Base-by-base conservation (phyloP, 2,113 vertebrate species). In the Danionella cerebrum region DNA sequence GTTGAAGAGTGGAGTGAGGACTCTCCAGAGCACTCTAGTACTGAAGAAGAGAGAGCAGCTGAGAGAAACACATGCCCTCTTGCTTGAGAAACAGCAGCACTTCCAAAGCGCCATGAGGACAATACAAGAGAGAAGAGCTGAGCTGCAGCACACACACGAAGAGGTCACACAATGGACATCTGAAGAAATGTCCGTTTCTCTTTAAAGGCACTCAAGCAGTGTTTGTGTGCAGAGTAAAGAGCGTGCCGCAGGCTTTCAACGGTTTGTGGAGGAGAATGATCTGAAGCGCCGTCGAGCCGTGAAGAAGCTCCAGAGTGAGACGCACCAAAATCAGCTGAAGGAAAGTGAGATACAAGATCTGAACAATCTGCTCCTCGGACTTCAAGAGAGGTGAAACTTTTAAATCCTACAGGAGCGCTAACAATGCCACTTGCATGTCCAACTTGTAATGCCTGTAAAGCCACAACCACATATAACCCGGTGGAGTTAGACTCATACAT, bases 231-330 rank as follows among this genome's bases (percentile, higher is more conserved):
- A 90, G 88, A 85, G 54, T 9, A 83, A 71, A 75, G 83, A 85
- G 2, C 82, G 76, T 59, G 77, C 57, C 13, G 39, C 68, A 44
- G 86, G 84, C 41, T 93, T 90, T 78, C 80, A 72, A 25, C 84
- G 51, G 47, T 84, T 90, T 76, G 82, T 89, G 35, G 78, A 80
- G 48, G 87, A 84, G 48, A 87, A 84, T 8, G 78, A 83, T 16
- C 47, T 33, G 2, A 91, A 89, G 68, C 84, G 79, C 4, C 69
- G 60, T 1, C 16, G 38, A 69, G 81, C 80, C 0, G 31, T 86
- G 52, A 79, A 84, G 79, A 89, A 85, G 52, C 88, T 80, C 19
- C 69, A 85, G 51, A 50, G 12, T 12, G 85, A 88, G 24, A 65
- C 3, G 41, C 78, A 74, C 50, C 52, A 84, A 21, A 91, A 86